phyloP scores from a whole-genome alignment of 2,113 vertebrate genomes.

The Myodes glareolus region DNA sequence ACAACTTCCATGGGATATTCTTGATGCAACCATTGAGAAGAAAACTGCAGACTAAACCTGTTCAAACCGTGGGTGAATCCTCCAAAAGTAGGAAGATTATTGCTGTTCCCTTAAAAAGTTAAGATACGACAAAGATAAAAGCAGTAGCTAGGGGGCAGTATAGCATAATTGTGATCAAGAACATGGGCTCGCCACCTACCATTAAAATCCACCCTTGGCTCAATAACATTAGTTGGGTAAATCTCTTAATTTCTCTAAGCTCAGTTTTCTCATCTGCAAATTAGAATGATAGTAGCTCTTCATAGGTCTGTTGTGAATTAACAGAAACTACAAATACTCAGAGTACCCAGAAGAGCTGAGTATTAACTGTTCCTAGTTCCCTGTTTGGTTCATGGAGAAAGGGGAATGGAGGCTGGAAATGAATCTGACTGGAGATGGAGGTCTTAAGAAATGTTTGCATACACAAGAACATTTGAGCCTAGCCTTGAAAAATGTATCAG shows the following conservation, averaged over 20 bases:
- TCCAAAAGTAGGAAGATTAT: conserved; percentile 27
- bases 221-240: neutral
- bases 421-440: neutral
- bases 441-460: conserved; percentile 21
- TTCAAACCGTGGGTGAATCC: neutral
- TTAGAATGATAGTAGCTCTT: neutral
- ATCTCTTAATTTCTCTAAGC: conserved; percentile 9
- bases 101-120: neutral
- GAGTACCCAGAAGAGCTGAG: neutral
- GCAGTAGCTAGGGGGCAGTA: conserved; percentile 65
- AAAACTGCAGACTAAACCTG: neutral
- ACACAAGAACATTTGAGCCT: conserved; percentile 7
- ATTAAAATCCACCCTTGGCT: neutral
- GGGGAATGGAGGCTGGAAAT: neutral
- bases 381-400: neutral
- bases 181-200: neutral
- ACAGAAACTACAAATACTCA: neutral
- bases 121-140: conserved; percentile 40
- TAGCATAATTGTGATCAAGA: conserved; percentile 28
- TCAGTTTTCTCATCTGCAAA: conserved; percentile 56
- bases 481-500: conserved; percentile 4
- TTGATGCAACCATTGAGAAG: neutral
- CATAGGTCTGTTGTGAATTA: neutral
- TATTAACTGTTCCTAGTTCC: neutral
- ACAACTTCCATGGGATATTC: neutral